Base-by-base conservation (phyloP, 2,113 vertebrate genomes). In the Syrrhaptes paradoxus region DNA sequence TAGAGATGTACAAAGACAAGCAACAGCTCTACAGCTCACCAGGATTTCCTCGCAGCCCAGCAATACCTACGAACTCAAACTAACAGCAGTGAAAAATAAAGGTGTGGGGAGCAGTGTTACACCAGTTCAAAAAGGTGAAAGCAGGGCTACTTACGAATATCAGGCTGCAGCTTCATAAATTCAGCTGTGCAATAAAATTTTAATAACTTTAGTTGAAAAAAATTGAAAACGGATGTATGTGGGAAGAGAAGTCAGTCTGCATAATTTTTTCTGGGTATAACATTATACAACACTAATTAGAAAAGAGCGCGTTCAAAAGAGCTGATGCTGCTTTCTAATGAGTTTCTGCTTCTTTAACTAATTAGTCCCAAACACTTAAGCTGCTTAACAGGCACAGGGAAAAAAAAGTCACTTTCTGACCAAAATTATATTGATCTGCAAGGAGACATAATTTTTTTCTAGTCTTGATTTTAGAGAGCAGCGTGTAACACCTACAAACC, bases 21-120 rank as follows among this genome's bases (percentile, higher is more conserved):
- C 48, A 54, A 38, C 7, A 73, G 36, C 18, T 6, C 70, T 43
- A 8, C 1, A 38, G 51, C 57, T 66, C 65, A n/a, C 20, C 10
- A 45, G 31, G 45, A 31, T 22, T 57, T 68, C 77, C 77, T 17
- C 68, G 17, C 48, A 87, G 77, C 29, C 59, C 62, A 32, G 45
- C 43, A 67, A 25, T 6, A 58, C 25, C 17, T 2, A n/a, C 13
- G 11, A 52, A 58, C 34, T 17, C 24, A 12, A 61, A 63, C 5
- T 10, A 70, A 54, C 2, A 48, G 18, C 0, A 65, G 29, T 20
- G 25, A 7, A n/a, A 63, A 67, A 31, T 55, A 76, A 21, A 3
- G 2, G 9, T 4, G 2, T 1, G 10, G 9, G 8, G 36, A 14
- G 41, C 13, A 31, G 13, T 9, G 7, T 11, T 28, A 29, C 3